These are phyloP conservation scores for Eudasyphora cyanicolor DNA, from an alignment of 2,888 invertebrate species.

Conservation along the genomic window DNA sequence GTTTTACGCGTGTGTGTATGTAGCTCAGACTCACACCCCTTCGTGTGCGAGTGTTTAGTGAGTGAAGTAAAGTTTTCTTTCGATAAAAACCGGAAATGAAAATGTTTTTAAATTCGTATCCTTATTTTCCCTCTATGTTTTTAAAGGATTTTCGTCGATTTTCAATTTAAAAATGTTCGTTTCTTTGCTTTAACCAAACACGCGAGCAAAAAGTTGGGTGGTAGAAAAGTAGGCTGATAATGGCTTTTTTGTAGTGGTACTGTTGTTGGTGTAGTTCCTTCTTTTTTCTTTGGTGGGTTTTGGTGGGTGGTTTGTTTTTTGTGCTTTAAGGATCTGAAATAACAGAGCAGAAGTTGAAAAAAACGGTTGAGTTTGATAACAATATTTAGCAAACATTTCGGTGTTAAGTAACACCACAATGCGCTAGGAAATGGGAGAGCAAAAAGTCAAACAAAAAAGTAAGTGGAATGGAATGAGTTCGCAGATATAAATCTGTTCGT, in stretches of 20 bases:
- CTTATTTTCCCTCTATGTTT: constrained; percentile 17
- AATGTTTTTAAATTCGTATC: constrained; percentile 45
- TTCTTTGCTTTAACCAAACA: too few species aligned
- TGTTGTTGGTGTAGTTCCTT: not conserved
- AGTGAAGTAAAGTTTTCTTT: constrained; percentile 19
- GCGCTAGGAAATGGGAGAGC: not conserved
- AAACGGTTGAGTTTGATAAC: constrained; percentile 39
- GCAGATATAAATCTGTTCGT: not conserved
- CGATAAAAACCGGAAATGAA: constrained; percentile 56
- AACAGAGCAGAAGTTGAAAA: constrained; percentile 41
- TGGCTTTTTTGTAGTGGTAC: not conserved
- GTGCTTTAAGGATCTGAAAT: constrained; percentile 46
- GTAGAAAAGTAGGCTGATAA: not conserved
- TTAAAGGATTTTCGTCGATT: not conserved
- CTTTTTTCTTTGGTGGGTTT: constrained; percentile 6
- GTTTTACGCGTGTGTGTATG: not conserved
- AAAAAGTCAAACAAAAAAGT: not conserved
- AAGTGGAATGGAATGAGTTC: not conserved
- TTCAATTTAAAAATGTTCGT: constrained; percentile 16
- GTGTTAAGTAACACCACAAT: not conserved
- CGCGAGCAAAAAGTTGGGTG: too few species aligned
- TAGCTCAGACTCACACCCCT: not conserved
- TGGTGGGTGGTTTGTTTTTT: constrained; percentile 12
- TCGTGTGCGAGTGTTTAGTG: too few species aligned
- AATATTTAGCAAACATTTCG: not conserved